Percentiles rank a stretch among this genome's conserved stretches.
Conservation (phyloP, 2,888 invertebrate species). For the Ceramica pisi region DNA sequence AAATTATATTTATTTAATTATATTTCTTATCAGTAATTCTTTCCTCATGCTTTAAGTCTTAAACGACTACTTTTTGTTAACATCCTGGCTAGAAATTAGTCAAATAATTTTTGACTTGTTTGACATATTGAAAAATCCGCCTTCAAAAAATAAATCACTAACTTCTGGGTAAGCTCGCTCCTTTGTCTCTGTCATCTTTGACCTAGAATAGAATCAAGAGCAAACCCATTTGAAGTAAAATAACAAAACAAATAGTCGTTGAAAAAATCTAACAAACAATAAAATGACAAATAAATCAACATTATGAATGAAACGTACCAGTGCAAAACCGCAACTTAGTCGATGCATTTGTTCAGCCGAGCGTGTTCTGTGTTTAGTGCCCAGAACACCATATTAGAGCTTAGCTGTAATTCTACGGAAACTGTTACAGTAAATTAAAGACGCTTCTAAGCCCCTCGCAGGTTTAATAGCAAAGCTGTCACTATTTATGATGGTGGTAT, state of each 20-base stretch:
- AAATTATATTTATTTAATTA: background rate
- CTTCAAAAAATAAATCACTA: no score
- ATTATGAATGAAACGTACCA: constrained; percentile 2
- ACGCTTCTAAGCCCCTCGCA: constrained; percentile 23
- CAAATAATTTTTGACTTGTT: no score
- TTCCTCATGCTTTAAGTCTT: background rate
- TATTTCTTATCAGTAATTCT: background rate
- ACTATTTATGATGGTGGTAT: constrained; percentile 41
- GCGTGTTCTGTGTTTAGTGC: constrained; percentile 20
- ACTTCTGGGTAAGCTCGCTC: no score
- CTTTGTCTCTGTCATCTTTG: no score
- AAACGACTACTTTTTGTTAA: background rate
- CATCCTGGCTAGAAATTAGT: no score
- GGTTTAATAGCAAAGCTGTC: constrained; percentile 47
- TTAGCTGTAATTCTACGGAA: constrained; percentile 31
- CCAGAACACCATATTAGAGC: constrained; percentile 17
- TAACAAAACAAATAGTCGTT: background rate
- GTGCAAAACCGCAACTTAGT: constrained; percentile 29
- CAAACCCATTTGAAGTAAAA: no score
- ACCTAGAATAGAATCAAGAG: no score
- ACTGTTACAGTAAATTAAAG: constrained; percentile 44
- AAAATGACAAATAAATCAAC: constrained; percentile 14
- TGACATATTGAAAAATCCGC: background rate
- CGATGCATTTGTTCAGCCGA: constrained; percentile 19
- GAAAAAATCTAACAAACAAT: background rate